Evolutionary conservation across 1,140 invertebrate species (phyloP), one percentile per base, ranked within the genome.

Genomic region (Zeugodacus cucurbitae): DNA sequence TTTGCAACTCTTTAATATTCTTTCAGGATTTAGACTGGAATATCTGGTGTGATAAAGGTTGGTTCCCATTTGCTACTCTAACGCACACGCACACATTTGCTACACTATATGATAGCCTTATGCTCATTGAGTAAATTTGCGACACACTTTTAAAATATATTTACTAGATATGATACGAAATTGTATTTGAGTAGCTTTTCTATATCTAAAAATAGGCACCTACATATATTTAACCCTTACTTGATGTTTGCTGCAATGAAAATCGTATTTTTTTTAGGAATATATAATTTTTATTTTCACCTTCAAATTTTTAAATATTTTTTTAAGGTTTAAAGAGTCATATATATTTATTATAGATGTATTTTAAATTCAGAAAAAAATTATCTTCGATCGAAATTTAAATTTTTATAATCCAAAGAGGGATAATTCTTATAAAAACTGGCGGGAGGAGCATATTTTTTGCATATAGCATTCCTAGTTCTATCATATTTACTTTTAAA

Each of bases 21-120:
- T 92, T 93, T 89, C 91, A 93, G 92, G 91, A 91, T 91, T 91
- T 91, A 92, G 91, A 89, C 91, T 93, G 92, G 92, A 92, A 91
- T 92, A 93, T 90, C 91, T 92, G 90, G 91, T 91, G 90, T 92
- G 91, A 92, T 91, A 91, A 91, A 91, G 91, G 91, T 93, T 92
- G 89, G 91, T 93, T 90, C 88, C 44, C 0, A 29, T 82, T 82
- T 54, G n/a, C 17, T 82, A 82, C 41, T 82, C 37, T 82, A 48
- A 48, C 74, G 34, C 22, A 82, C 74, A 82, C 67, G 37, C 22
- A 17, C n/a, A 41, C 41, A 44, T 20, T 62, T 22, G 6, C 58
- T 26, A 8, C 37, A 29, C 22, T 48, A n/a, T n/a, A n/a, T n/a
- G n/a, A n/a, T n/a, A 54, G 41, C 44, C 3, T 48, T 54, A 20